These are phyloP conservation scores for Lipophrys pholis DNA, from an alignment of 2,113 vertebrate species.

Conservation along the genomic window DNA sequence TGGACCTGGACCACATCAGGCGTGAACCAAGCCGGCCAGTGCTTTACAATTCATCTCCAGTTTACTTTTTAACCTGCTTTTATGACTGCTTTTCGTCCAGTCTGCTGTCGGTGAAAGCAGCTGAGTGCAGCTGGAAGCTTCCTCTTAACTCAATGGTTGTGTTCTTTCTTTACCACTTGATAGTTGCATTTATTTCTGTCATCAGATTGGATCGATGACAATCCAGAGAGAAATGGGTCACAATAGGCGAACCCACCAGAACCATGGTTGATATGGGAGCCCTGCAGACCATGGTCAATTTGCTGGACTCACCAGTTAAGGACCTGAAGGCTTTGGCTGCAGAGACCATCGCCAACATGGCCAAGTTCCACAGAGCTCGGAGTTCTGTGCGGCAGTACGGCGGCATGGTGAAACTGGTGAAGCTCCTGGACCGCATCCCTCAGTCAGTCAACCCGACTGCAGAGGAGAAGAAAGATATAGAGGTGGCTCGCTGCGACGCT, in stretches of 20 bases:
- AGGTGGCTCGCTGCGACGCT: conserved; percentile 93
- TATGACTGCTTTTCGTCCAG: not conserved
- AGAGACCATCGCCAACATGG: conserved; percentile 93
- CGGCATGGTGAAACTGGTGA: conserved; percentile 90
- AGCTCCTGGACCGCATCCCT: conserved; percentile 85
- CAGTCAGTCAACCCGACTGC: no score
- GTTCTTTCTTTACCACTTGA: conserved; percentile 2
- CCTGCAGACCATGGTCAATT: conserved; percentile 90
- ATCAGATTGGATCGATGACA: conserved; percentile 94
- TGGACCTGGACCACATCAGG: conserved; percentile 52
- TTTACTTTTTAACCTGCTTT: no score
- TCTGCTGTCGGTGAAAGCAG: conserved; percentile 37
- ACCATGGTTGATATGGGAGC: conserved; percentile 90
- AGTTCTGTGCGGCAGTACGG: conserved; percentile 86
- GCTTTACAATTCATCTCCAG: conserved; percentile 21
- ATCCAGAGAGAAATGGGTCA: conserved; percentile 94
- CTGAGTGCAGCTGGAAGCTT: no score
- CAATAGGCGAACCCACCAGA: conserved; percentile 88
- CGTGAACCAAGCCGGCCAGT: conserved; percentile 49
- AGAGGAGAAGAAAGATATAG: conserved; percentile 83
- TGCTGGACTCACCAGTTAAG: conserved; percentile 88
- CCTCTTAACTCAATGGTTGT: no score
- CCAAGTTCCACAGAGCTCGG: conserved; percentile 87
- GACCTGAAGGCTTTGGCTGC: conserved; percentile 91
- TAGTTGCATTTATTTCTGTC: not conserved